These are phyloP conservation scores for Mormoops blainvillei DNA, from an alignment of 2,113 vertebrate species.

Conservation along the genomic window DNA sequence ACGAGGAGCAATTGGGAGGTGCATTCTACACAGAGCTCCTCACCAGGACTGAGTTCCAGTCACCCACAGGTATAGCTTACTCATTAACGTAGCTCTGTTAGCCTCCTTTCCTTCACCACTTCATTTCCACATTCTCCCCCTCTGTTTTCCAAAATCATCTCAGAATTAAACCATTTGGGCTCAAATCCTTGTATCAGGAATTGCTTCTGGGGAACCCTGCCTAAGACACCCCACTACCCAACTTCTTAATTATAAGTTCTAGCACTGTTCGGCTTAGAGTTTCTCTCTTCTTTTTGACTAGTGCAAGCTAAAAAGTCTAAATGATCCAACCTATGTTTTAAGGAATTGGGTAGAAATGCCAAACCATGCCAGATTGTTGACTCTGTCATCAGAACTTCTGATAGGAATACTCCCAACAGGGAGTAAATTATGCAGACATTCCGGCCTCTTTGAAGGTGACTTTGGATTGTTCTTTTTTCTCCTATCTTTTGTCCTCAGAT, in stretches of 20 bases:
- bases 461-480: conserved; percentile 67
- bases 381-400: conserved; percentile 54
- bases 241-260: background rate
- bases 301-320: conserved; percentile 5
- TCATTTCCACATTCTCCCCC: background rate
- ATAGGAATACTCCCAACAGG: background rate
- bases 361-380: conserved; percentile 52
- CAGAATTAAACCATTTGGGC: background rate
- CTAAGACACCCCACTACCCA: background rate
- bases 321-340: conserved; percentile 46
- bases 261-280: background rate
- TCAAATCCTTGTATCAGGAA: background rate
- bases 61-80: background rate
- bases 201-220: background rate
- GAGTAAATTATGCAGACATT: background rate
- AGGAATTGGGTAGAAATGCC: conserved; percentile 60
- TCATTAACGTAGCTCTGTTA: background rate
- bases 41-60: background rate
- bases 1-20: background rate
- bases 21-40: background rate
- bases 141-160: background rate
- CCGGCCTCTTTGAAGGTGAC: conserved; percentile 52
- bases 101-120: background rate
- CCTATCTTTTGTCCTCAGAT: background rate
- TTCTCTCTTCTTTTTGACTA: background rate